Percentiles rank a stretch among this genome's conserved stretches.
Conservation (phyloP, 2,797 vertebrate species). For the Brotula barbata region DNA sequence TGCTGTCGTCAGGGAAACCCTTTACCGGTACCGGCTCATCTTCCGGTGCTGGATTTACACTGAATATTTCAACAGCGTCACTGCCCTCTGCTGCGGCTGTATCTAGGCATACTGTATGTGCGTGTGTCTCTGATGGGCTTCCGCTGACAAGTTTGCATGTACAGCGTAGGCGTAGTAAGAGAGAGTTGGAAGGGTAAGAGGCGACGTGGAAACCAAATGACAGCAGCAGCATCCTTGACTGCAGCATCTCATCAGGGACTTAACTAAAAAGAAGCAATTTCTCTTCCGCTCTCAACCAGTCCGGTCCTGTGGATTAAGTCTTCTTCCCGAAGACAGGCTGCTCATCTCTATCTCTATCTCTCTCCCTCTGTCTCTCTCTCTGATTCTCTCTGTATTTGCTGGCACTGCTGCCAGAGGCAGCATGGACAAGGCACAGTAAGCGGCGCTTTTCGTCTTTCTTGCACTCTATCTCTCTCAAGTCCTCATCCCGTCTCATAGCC, state of each 20-base stretch:
- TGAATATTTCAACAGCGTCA: slow-evolving; percentile 79
- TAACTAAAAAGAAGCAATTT: slow-evolving; percentile 40
- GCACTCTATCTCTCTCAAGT: slow-evolving; percentile 1
- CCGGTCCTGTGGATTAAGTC: slow-evolving; percentile 74
- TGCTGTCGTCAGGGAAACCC: slow-evolving; percentile 88
- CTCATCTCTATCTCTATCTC: slow-evolving; percentile 11
- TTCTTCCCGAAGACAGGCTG: slow-evolving; percentile 59
- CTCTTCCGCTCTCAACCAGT: slow-evolving; percentile 54
- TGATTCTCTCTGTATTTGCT: neutral
- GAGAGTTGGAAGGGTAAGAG: slow-evolving; percentile 6
- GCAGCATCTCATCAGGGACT: slow-evolving; percentile 48
- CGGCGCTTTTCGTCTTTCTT: slow-evolving; percentile 42
- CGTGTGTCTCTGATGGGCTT: slow-evolving; percentile 46
- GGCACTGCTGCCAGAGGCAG: slow-evolving; percentile 38
- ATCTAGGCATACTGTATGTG: neutral
- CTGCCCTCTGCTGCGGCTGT: slow-evolving; percentile 19
- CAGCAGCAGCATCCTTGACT: slow-evolving; percentile 21
- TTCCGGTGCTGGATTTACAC: slow-evolving; percentile 70
- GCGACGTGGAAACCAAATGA: slow-evolving; percentile 27
- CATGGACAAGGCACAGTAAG: slow-evolving; percentile 44
- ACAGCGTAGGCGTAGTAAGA: slow-evolving; percentile 15
- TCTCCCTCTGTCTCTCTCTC: slow-evolving; percentile 4
- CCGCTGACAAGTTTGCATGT: slow-evolving; percentile 50
- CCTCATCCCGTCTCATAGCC: neutral
- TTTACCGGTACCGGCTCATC: slow-evolving; percentile 74